Conservation (phyloP, 2,888 invertebrate species). For the Acanthopleura granulata region DNA sequence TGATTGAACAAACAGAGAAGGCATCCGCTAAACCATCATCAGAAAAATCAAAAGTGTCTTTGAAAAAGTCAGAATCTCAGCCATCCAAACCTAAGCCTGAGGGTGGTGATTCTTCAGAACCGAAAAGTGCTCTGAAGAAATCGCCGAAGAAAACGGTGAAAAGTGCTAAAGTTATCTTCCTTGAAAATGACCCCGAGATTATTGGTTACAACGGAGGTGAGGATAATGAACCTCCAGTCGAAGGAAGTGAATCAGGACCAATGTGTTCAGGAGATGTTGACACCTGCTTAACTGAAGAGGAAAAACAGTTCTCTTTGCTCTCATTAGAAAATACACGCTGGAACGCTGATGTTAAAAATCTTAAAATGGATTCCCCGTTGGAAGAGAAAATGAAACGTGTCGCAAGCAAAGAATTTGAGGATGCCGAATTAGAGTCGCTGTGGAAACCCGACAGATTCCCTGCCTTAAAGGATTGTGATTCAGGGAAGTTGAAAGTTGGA, state of each 20-base stretch:
- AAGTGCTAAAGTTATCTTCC: conserved; percentile 38
- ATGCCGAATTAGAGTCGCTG: conserved; percentile 43
- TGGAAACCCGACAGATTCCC: conserved; percentile 48
- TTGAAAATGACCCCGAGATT: conserved; percentile 42
- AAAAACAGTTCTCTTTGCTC: conserved; percentile 56
- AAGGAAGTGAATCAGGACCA: conserved; percentile 30
- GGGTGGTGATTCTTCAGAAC: neutral
- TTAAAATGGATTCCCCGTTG: conserved; percentile 30
- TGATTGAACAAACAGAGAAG: neutral
- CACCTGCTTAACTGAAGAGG: conserved; percentile 51
- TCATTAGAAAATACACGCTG: conserved; percentile 57
- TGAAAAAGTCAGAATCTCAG: neutral
- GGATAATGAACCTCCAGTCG: conserved; percentile 46
- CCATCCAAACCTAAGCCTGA: neutral
- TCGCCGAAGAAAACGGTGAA: conserved; percentile 22
- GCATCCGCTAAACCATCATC: neutral
- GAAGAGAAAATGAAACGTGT: conserved; percentile 24
- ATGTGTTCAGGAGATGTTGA: conserved; percentile 33
- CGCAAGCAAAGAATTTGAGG: conserved; percentile 56
- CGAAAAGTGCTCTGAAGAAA: conserved; percentile 15
- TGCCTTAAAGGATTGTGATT: conserved; percentile 47
- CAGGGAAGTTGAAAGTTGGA: conserved; percentile 34
- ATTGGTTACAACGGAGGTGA: conserved; percentile 59
- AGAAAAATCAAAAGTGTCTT: neutral
- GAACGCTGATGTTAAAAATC: conserved; percentile 51